A percentile compares a stretch with the other conserved stretches of the same genome.
These are phyloP conservation scores for Sesia apiformis DNA, from an alignment of 2,888 invertebrate genomes.

Conservation along the genomic window DNA sequence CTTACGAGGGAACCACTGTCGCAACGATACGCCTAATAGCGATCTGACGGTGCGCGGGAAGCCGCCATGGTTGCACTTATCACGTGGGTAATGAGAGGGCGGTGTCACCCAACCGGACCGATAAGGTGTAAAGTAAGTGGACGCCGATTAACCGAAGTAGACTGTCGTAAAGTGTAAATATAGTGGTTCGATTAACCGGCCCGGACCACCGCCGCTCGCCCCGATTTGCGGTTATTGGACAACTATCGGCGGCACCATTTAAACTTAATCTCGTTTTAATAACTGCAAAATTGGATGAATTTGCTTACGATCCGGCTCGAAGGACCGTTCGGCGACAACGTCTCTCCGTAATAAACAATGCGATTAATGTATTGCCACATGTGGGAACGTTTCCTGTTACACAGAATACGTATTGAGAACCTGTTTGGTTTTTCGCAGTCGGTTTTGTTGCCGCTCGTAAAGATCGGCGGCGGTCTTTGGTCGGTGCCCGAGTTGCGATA, in stretches of 20 bases:
- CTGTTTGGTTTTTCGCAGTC: slow-evolving; percentile 18
- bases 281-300: slow-evolving; percentile 6
- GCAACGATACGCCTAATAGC: too few relatives aligned
- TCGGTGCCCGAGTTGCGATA: slow-evolving; percentile 6
- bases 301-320: slow-evolving; percentile 1
- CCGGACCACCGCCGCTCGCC: neutral
- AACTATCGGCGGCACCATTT: neutral
- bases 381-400: slow-evolving; percentile 21
- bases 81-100: slow-evolving; percentile 12
- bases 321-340: slow-evolving; percentile 7
- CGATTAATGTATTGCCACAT: neutral
- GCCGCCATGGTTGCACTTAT: slow-evolving; percentile 7
- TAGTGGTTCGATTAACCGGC: slow-evolving; percentile 10
- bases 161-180: slow-evolving; percentile 23
- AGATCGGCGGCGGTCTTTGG: neutral
- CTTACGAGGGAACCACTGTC: too few relatives aligned
- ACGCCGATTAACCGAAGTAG: slow-evolving; percentile 29
- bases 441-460: slow-evolving; percentile 7
- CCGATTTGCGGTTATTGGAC: slow-evolving; percentile 4
- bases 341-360: slow-evolving; percentile 8
- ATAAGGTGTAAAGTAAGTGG: slow-evolving; percentile 27
- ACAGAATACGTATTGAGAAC: slow-evolving; percentile 14
- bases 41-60: too few relatives aligned
- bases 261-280: slow-evolving; percentile 15
- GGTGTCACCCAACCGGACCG: slow-evolving; percentile 7